Evolutionary conservation across 2,113 vertebrate genomes (phyloP).

Genomic region (Vireo altiloquus): DNA sequence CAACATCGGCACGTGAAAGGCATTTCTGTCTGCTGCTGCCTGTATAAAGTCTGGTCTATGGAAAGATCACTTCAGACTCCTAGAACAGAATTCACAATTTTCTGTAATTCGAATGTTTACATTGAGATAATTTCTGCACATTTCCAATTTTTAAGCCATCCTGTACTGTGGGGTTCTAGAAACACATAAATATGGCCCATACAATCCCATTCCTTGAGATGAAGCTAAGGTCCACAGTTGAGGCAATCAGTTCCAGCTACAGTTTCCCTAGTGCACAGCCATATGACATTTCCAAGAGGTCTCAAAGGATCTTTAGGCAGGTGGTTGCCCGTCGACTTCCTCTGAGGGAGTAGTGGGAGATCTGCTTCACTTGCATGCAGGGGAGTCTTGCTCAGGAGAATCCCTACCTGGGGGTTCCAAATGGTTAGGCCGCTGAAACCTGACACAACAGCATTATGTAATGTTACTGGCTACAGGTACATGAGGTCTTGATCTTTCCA

Average conservation of each 20-base stretch:
- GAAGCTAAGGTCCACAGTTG: neutral
- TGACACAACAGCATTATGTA: conserved; percentile 3
- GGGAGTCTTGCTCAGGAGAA: neutral
- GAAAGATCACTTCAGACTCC: neutral
- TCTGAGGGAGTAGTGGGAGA: neutral
- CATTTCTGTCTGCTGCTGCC: neutral
- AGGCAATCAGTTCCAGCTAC: neutral
- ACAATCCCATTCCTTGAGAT: neutral
- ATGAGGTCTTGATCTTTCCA: neutral
- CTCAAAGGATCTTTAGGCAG: neutral
- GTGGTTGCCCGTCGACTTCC: neutral
- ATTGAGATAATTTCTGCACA: neutral
- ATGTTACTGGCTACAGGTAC: neutral
- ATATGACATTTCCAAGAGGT: neutral
- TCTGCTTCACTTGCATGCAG: neutral
- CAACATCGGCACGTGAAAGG: neutral
- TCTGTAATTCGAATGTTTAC: neutral
- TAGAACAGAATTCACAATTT: neutral
- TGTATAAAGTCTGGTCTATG: neutral
- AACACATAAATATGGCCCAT: neutral
- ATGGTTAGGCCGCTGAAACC: neutral
- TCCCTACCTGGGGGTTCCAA: neutral
- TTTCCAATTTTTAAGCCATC: neutral
- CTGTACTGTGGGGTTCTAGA: neutral
- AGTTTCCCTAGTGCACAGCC: neutral